Percentiles rank a stretch among this genome's conserved stretches.
Conservation (phyloP, 2,888 invertebrate genomes). For the Criorhina ranunculi region DNA sequence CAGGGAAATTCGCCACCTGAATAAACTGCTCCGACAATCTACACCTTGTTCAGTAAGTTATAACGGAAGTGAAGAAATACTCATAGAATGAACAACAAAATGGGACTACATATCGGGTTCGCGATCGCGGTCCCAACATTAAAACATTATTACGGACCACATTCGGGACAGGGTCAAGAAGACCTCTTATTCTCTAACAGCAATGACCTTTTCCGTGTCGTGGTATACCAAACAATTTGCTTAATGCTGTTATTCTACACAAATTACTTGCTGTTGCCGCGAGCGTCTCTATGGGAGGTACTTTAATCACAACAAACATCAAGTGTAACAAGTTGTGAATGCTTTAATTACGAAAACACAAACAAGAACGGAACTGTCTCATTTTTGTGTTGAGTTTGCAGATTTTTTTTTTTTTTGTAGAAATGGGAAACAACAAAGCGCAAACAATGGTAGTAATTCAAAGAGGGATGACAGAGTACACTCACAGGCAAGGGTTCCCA, state of each 20-base stretch:
- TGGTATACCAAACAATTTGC: constrained; percentile 21
- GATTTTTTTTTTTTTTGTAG: neutral
- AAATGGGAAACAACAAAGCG: constrained; percentile 9
- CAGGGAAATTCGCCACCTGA: neutral
- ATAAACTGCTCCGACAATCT: constrained; percentile 6
- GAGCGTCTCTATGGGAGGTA: constrained; percentile 12
- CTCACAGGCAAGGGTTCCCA: neutral
- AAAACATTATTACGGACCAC: constrained; percentile 35
- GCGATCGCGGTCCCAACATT: constrained; percentile 18
- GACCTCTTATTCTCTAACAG: constrained; percentile 23
- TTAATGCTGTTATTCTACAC: constrained; percentile 31
- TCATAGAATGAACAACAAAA: constrained; percentile 22
- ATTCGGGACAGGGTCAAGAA: constrained; percentile 17
- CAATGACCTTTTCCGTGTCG: constrained; percentile 56
- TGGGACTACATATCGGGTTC: constrained; percentile 10
- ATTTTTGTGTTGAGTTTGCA: constrained; percentile 29
- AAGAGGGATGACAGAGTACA: neutral
- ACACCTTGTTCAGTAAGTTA: constrained; percentile 1
- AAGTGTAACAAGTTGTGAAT: constrained; percentile 53
- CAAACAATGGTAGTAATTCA: constrained; percentile 1
- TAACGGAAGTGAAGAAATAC: constrained; percentile 34
- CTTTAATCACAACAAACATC: constrained; percentile 15
- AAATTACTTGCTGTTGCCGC: constrained; percentile 24
- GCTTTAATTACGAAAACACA: constrained; percentile 53
- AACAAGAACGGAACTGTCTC: constrained; percentile 13